These are phyloP conservation scores for Neomicropteryx cornuta DNA, from an alignment of 1,140 invertebrate genomes.

Conservation along the genomic window DNA sequence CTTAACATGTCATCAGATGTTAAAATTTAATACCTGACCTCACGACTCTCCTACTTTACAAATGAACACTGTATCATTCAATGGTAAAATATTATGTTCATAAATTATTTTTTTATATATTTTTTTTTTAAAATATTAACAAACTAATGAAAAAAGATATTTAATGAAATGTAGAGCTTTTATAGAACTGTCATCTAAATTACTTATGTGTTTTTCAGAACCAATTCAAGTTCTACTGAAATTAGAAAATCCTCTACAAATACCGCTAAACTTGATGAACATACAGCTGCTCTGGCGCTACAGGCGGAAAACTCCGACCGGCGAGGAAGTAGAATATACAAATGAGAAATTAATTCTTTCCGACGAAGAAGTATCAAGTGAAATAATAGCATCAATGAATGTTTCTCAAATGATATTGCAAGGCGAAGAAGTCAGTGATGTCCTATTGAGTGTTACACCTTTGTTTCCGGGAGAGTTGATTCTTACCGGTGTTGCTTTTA, in stretches of 20 bases:
- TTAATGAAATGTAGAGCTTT: too few relatives aligned
- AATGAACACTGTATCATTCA: too few relatives aligned
- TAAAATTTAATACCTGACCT: too few relatives aligned
- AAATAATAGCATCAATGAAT: background rate
- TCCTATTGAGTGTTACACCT: constrained; percentile 30
- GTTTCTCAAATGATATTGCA: constrained; percentile 28
- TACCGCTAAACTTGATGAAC: constrained; percentile 58
- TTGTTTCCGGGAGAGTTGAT: constrained; percentile 26
- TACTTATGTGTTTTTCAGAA: constrained; percentile 58
- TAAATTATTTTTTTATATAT: constrained; percentile 6
- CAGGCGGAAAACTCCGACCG: constrained; percentile 29
- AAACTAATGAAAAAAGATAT: constrained; percentile 5
- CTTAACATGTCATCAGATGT: too few relatives aligned
- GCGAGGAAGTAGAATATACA: constrained; percentile 18
- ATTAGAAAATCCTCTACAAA: constrained; percentile 70
- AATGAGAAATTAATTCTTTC: constrained; percentile 4
- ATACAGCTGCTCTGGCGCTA: constrained; percentile 75
- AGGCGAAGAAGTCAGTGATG: constrained; percentile 25
- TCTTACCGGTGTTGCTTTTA: constrained; percentile 31
- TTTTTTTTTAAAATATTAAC: constrained; percentile 5
- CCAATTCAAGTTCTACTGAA: constrained; percentile 67
- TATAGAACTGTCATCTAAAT: too few relatives aligned
- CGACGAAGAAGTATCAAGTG: constrained; percentile 4
- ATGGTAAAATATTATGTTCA: too few relatives aligned
- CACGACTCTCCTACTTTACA: too few relatives aligned